Percentiles rank a stretch among this genome's conserved stretches.
Conservation (phyloP, 1,140 invertebrate species). For the Neodiprion pinetum region DNA sequence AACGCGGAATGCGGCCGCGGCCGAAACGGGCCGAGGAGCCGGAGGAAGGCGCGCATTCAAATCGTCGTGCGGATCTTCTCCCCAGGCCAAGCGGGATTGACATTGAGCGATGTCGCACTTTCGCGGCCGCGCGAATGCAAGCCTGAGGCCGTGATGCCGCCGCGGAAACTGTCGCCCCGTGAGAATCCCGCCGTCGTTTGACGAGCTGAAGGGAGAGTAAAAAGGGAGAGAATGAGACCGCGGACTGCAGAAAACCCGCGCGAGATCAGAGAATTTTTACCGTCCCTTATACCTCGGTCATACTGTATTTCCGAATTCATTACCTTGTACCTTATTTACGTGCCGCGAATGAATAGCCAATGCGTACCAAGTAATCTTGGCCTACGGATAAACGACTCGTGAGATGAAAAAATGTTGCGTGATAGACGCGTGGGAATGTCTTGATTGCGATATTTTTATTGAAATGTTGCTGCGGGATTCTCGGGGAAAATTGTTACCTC, state of each 20-base stretch:
- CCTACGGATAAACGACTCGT: too few species aligned
- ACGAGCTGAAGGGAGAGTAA: not conserved
- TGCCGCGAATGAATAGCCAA: not conserved
- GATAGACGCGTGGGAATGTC: too few species aligned
- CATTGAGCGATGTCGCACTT: constrained; percentile 5
- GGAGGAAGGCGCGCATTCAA: not conserved
- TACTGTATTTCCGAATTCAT: not conserved
- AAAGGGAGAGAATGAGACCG: not conserved
- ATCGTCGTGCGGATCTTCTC: not conserved
- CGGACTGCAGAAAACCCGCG: not conserved
- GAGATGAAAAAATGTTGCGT: too few species aligned
- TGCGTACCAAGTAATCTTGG: not conserved
- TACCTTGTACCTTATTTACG: not conserved
- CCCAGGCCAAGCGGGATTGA: not conserved
- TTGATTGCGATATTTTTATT: too few species aligned
- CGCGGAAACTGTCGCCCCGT: not conserved
- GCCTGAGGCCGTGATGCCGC: not conserved
- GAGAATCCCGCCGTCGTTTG: not conserved
- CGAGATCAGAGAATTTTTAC: constrained; percentile 5
- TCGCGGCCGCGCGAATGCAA: not conserved
- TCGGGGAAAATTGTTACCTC: too few species aligned
- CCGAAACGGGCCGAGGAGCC: not conserved
- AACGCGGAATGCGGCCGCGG: constrained; percentile 3
- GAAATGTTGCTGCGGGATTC: too few species aligned
- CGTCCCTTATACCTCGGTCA: not conserved